Percentiles rank a stretch among this genome's conserved stretches.
Evolutionary conservation across 2,113 vertebrate species (phyloP).

Genomic region (Lutjanus erythropterus): DNA sequence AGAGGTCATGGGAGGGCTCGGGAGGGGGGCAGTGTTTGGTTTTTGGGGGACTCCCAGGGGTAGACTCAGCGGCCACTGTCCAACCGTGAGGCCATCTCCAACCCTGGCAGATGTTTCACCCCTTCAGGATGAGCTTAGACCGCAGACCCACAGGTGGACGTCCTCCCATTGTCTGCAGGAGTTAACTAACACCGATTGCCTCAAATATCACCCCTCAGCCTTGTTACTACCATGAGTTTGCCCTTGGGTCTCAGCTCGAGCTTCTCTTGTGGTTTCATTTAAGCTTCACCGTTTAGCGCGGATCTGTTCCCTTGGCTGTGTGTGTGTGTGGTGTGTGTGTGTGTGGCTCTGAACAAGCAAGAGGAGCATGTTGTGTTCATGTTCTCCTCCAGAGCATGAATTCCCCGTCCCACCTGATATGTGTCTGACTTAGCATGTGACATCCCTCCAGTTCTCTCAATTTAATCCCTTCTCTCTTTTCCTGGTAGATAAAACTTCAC

Average conservation of each 20-base stretch:
- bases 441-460: not conserved
- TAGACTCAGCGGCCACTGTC: constrained; percentile 51
- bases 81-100: constrained; percentile 37
- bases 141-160: constrained; percentile 57
- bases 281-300: not conserved
- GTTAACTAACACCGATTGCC: constrained; percentile 4
- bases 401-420: constrained; percentile 20
- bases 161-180: constrained; percentile 10
- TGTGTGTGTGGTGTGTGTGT: constrained; percentile 7
- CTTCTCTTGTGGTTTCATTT: constrained; percentile 27
- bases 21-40: constrained; percentile 58
- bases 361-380: constrained; percentile 6
- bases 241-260: constrained; percentile 6
- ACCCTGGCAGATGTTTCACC: constrained; percentile 64
- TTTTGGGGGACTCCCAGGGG: constrained; percentile 56
- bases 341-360: constrained; percentile 15
- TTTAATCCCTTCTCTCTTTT: constrained; percentile 9
- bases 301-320: not conserved
- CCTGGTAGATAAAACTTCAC: not conserved
- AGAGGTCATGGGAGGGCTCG: constrained; percentile 71
- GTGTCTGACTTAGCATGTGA: constrained; percentile 37
- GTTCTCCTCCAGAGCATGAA: constrained; percentile 20
- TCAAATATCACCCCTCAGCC: constrained; percentile 12
- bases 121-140: constrained; percentile 51
- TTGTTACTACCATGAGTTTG: constrained; percentile 12